Evolutionary conservation across 2,797 vertebrate species (phyloP), one percentile per base, ranked within the genome.

Genomic region (Platalea minor): DNA sequence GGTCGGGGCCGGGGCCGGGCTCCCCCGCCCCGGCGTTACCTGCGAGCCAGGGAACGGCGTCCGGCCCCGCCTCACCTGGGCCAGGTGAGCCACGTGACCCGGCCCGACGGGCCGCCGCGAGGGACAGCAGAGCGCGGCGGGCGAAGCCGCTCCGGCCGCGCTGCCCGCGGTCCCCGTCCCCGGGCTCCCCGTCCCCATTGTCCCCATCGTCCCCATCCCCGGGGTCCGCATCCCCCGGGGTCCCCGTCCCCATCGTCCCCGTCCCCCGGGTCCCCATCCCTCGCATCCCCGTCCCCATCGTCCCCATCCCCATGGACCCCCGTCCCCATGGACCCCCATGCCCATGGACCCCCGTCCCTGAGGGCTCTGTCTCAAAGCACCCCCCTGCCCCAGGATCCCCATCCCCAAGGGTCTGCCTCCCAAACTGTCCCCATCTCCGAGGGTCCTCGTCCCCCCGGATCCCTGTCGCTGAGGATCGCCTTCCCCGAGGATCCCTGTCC

Each of bases 31-130:
- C 54, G 73, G 85, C 91, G 91, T 96, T 98, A 98, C 98, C 98
- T 98, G 97, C 97, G 91, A 93, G 93, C 96, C 97, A 96, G 97
- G 97, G 96, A 97, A 74, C 93, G 61, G 93, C 95, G 85, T 70
- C 87, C 88, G 76, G 95, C 97, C 93, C 97, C 96, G 86, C 77
- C 97, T 96, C 97, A 98, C 98, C 97, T 98, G 97, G 57, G 89
- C 96, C 97, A 97, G 97, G 97, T 98, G 91, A 70, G 91, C 18
- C 96, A 96, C 95, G 93, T 96, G 93, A 97, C 97, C 89, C 96
- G 81, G 91, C 94, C 17, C 88, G 96, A 97, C 97, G 98, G 97
- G 94, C 43, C 73, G 97, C 95, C 95, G 93, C 92, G 96, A 82
- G 95, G 97, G 97, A 96, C 98, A 97, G 46, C 6, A 89, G 91